A percentile compares a stretch with the other conserved stretches of the same genome.
phyloP scores from a whole-genome alignment of 2,113 vertebrate species.

The Illadopsis cleaveri region DNA sequence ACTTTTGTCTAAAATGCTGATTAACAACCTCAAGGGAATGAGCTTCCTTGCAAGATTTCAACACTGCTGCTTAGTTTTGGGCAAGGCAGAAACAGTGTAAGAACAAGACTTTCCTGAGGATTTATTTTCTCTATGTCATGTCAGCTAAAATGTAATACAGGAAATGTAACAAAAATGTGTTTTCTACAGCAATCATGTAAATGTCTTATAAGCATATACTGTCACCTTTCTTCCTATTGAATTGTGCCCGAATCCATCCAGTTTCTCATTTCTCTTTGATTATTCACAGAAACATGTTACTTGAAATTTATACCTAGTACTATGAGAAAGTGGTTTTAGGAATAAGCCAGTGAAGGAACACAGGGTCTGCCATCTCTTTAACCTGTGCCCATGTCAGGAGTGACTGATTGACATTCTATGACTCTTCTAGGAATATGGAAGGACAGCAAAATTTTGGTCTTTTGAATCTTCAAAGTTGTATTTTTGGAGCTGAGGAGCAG shows the following conservation, averaged over 20 bases:
- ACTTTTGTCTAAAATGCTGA: slow-evolving; percentile 40
- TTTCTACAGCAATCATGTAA: background rate
- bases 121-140: slow-evolving; percentile 8
- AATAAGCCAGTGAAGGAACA: background rate
- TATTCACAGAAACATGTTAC: background rate
- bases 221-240: background rate
- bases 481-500: background rate
- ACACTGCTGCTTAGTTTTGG: background rate
- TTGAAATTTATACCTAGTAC: background rate
- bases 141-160: background rate
- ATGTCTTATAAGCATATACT: background rate
- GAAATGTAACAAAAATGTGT: background rate
- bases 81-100: background rate
- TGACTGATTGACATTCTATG: background rate
- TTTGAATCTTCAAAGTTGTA: background rate
- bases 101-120: background rate
- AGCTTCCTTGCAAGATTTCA: slow-evolving; percentile 19
- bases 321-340: background rate
- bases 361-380: background rate
- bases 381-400: accelerated
- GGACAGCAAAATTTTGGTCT: background rate
- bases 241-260: background rate
- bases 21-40: slow-evolving; percentile 35
- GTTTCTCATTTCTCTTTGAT: background rate
- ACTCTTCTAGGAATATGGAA: background rate